These are phyloP conservation scores for Bergia puertoricense DNA, from an alignment of 92 coral and sea anemone species.

Conservation along the genomic window DNA sequence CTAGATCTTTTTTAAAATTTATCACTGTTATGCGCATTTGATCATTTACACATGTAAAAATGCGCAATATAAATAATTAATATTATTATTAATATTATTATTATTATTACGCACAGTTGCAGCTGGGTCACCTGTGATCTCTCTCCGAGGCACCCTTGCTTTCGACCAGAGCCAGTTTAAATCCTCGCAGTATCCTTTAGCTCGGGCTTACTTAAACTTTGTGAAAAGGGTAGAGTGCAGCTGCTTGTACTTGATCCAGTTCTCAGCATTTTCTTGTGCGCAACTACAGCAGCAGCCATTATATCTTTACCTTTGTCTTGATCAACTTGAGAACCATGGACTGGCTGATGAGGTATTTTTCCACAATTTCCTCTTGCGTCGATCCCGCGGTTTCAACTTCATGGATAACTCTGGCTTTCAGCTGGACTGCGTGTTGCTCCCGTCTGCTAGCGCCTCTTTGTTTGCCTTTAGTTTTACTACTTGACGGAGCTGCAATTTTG, in stretches of 20 bases:
- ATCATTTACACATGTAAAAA: no score
- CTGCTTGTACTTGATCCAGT: constrained; percentile 14
- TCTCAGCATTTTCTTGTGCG: constrained; percentile 39
- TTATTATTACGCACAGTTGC: constrained; percentile 33
- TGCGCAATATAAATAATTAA: no score
- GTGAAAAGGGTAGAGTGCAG: constrained; percentile 31
- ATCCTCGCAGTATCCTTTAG: constrained; percentile 41
- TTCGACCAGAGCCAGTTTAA: constrained; percentile 53
- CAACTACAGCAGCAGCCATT: constrained; percentile 42
- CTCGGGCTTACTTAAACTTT: constrained; percentile 40
- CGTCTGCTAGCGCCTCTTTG: constrained; percentile 44
- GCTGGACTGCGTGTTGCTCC: constrained; percentile 35
- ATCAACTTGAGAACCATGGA: constrained; percentile 46
- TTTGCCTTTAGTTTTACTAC: constrained; percentile 30
- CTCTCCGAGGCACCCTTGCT: constrained; percentile 37
- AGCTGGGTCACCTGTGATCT: constrained; percentile 33
- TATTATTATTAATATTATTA: no score
- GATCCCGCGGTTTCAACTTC: constrained; percentile 5
- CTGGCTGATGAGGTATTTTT: constrained; percentile 32
- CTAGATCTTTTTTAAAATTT: no score
- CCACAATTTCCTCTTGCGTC: constrained; percentile 37
- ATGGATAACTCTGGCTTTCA: constrained; percentile 36
- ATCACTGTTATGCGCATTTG: no score
- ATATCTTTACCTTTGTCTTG: constrained; percentile 42
- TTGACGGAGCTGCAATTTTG: constrained; percentile 44